Percentiles rank a stretch among this genome's conserved stretches.
Evolutionary conservation across 2,888 invertebrate genomes (phyloP).

Genomic region (Limnephilus marmoratus): DNA sequence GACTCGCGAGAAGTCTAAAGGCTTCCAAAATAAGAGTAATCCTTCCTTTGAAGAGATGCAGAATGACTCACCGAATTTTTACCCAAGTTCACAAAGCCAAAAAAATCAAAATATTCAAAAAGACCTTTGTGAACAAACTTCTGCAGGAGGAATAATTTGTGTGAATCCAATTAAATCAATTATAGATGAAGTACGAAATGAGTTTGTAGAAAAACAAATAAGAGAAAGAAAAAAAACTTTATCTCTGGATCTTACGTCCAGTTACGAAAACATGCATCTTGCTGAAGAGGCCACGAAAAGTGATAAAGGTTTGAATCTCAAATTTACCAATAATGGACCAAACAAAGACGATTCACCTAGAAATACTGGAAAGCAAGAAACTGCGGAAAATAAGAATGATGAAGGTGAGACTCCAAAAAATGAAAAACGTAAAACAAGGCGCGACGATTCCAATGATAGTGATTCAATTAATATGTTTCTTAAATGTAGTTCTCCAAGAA

Average conservation of each 20-base stretch:
- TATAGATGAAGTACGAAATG: conserved; percentile 68
- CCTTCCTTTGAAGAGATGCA: conserved; percentile 5
- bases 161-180: conserved; percentile 68
- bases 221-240: conserved; percentile 65
- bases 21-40: not conserved
- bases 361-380: not conserved
- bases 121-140: not conserved
- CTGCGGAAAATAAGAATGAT: too few species aligned
- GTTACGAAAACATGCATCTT: conserved; percentile 67
- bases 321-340: not conserved
- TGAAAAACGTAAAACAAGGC: not conserved
- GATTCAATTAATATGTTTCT: conserved; percentile 54
- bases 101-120: not conserved
- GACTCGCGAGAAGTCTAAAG: conserved; percentile 23
- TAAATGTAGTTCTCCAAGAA: conserved; percentile 63
- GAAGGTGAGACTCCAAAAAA: not conserved
- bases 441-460: conserved; percentile 30
- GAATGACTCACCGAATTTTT: not conserved
- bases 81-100: not conserved
- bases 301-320: not conserved
- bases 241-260: conserved; percentile 71
- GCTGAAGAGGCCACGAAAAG: not conserved
- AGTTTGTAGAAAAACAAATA: conserved; percentile 66
- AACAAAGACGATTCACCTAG: not conserved
- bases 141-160: conserved; percentile 58